phyloP scores from a whole-genome alignment of 1,140 invertebrate species.

The Nixonia krombeini region DNA sequence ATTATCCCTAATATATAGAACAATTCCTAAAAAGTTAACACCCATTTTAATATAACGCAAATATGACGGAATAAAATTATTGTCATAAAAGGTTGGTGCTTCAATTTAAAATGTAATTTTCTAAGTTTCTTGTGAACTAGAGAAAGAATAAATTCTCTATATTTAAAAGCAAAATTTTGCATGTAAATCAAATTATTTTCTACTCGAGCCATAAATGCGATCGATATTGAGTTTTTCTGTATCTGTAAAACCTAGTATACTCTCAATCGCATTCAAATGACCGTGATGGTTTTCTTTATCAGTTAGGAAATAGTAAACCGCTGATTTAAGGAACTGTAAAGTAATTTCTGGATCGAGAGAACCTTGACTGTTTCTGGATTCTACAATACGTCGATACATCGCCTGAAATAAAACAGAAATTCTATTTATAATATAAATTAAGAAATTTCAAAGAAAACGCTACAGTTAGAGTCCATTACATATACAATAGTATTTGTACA shows the following conservation, averaged over 20 bases:
- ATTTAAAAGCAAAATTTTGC: not conserved
- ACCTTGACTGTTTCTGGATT: constrained; percentile 78
- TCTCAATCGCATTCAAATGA: constrained; percentile 88
- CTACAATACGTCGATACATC: constrained; percentile 85
- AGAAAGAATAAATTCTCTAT: not conserved
- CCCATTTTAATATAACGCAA: too few species aligned
- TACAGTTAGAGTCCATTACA: constrained; percentile 1
- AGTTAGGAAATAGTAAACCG: constrained; percentile 91
- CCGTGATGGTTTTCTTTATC: constrained; percentile 88
- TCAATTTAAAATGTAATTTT: too few species aligned
- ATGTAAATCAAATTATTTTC: constrained; percentile 37
- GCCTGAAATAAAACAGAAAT: constrained; percentile 73
- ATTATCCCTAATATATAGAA: too few species aligned
- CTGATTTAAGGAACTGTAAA: constrained; percentile 89
- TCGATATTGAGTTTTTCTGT: constrained; percentile 83
- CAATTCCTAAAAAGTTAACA: too few species aligned
- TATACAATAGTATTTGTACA: not conserved
- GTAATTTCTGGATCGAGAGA: constrained; percentile 88
- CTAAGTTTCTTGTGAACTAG: too few species aligned
- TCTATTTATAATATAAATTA: not conserved
- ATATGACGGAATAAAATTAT: too few species aligned
- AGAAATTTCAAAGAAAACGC: not conserved
- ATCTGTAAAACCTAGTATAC: constrained; percentile 85
- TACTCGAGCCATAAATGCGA: constrained; percentile 65
- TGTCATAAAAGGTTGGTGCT: too few species aligned